Conservation (phyloP, 2,113 vertebrate species). For the Xenotilapia caudafasciata region DNA sequence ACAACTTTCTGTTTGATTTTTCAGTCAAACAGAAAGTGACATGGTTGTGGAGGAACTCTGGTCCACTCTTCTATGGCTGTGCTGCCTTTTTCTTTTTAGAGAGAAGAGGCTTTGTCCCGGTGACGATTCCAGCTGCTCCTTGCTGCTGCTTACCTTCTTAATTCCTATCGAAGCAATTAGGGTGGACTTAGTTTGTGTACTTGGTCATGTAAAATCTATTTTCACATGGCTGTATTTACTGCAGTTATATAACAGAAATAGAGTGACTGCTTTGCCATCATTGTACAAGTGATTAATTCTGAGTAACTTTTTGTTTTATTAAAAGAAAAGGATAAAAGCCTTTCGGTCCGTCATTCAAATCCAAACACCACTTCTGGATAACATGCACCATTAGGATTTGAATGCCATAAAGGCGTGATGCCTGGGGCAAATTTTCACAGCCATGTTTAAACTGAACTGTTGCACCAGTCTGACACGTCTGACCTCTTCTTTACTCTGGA, state of each 20-base stretch:
- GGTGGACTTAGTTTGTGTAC: neutral
- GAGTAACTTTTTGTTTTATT: neutral
- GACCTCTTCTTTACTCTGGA: neutral
- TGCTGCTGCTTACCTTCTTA: neutral
- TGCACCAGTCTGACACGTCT: conserved; percentile 35
- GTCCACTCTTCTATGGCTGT: neutral
- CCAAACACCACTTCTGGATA: neutral
- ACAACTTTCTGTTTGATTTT: neutral
- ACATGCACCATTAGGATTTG: neutral
- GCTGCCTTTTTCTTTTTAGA: neutral
- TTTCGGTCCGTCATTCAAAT: neutral
- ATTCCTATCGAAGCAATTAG: rapidly evolving
- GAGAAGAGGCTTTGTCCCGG: neutral
- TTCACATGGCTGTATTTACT: rapidly evolving
- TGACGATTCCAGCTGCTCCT: neutral
- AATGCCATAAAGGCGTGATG: neutral
- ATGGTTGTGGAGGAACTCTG: neutral
- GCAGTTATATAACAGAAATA: neutral
- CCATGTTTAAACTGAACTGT: neutral
- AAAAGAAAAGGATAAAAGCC: neutral
- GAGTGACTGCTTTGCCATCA: neutral
- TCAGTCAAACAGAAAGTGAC: neutral
- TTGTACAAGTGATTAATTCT: neutral
- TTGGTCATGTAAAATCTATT: neutral
- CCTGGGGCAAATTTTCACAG: neutral